Percentiles rank a stretch among this genome's conserved stretches.
Conservation (phyloP, 2,888 invertebrate genomes). For the Drosophila engyochracea region DNA sequence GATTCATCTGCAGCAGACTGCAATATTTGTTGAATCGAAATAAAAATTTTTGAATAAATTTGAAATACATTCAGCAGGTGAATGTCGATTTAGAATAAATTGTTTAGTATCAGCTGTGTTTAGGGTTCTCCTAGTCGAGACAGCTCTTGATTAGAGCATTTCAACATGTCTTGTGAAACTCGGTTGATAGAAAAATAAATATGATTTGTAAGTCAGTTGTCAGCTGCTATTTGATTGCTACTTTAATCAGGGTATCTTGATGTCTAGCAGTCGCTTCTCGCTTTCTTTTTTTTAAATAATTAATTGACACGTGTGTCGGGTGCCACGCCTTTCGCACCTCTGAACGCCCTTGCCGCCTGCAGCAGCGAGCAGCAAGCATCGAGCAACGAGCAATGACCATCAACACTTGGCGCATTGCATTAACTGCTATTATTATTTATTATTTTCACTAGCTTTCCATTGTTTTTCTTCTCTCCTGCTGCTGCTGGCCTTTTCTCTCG, state of each 20-base stretch:
- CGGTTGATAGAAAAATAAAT: not conserved
- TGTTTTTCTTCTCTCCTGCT: not conserved
- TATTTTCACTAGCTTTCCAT: constrained; percentile 45
- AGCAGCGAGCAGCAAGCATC: not conserved
- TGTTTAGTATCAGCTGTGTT: not conserved
- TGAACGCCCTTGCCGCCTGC: constrained; percentile 10
- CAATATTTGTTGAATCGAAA: not conserved
- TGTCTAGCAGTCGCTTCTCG: constrained; percentile 5
- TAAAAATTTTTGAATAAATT: not conserved
- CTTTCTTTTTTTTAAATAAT: constrained; percentile 50
- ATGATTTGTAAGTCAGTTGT: not conserved
- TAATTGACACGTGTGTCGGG: constrained; percentile 72
- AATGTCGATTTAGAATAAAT: not conserved
- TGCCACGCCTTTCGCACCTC: constrained; percentile 30
- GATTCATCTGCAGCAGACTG: not conserved
- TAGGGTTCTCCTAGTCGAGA: not conserved
- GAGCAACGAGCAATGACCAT: constrained; percentile 31
- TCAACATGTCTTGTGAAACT: not conserved
- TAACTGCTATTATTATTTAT: constrained; percentile 67
- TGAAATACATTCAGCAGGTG: not conserved
- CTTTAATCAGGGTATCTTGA: constrained; percentile 16
- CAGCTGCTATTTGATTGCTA: not conserved
- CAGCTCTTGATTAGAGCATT: not conserved
- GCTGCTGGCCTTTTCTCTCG: not conserved
- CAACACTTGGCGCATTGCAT: constrained; percentile 66